Conservation (phyloP, 2,888 invertebrate species). For the Meganola albula region DNA sequence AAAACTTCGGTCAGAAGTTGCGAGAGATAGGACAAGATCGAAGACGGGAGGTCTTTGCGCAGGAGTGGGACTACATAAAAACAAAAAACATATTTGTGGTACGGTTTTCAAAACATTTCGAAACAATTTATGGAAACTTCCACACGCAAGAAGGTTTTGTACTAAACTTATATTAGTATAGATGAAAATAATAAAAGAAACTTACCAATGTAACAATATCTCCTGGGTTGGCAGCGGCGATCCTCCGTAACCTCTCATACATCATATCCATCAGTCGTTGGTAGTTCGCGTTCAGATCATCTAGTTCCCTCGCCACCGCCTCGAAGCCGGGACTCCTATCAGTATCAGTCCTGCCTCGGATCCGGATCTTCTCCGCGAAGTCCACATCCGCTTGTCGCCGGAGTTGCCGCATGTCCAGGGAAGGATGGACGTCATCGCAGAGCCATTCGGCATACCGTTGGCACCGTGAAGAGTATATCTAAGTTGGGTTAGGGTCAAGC, state of each 20-base stretch:
- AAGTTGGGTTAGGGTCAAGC: constrained; percentile 67
- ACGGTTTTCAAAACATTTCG: no score
- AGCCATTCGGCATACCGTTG: constrained; percentile 90
- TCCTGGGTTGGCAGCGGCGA: constrained; percentile 82
- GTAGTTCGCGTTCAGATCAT: constrained; percentile 88
- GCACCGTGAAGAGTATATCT: constrained; percentile 92
- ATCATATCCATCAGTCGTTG: constrained; percentile 83
- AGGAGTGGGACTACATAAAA: no score
- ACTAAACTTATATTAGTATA: no score
- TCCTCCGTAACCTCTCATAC: constrained; percentile 82
- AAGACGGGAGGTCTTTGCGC: no score
- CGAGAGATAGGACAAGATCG: no score
- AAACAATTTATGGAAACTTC: no score
- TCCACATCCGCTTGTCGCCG: constrained; percentile 61
- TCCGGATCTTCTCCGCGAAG: constrained; percentile 54
- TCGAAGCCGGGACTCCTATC: constrained; percentile 81
- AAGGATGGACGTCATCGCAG: constrained; percentile 89
- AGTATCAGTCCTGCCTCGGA: constrained; percentile 42
- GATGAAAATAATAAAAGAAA: constrained; percentile 30
- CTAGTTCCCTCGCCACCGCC: constrained; percentile 85
- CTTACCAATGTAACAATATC: constrained; percentile 87
- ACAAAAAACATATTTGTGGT: no score
- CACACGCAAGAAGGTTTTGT: no score
- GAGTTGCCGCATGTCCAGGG: constrained; percentile 80
- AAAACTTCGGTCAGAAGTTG: no score